Conservation (phyloP, 64 coral and sea anemone genomes). For the Stichodactyla mertensii region DNA sequence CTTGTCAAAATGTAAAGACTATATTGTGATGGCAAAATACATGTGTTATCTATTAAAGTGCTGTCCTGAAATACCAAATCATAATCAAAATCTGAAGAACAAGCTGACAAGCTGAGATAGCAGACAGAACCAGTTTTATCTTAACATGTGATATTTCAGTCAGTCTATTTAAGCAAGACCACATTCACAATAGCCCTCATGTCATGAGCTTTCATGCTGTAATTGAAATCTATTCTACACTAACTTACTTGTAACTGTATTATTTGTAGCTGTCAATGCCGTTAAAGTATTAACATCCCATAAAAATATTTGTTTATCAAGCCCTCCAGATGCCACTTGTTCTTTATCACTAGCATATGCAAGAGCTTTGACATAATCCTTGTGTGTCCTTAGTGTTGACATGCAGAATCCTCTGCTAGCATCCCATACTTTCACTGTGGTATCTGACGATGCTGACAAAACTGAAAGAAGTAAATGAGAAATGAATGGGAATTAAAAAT, state of each 20-base stretch:
- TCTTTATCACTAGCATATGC: constrained; percentile 89
- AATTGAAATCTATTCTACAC: not conserved
- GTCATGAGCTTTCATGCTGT: no score
- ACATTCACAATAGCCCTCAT: no score
- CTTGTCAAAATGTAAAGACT: no score
- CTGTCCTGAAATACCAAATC: no score
- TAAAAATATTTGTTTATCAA: constrained; percentile 93
- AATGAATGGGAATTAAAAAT: not conserved
- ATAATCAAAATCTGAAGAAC: no score
- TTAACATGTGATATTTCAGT: no score
- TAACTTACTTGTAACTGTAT: constrained; percentile 92
- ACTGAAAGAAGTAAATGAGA: constrained; percentile 20
- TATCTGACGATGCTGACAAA: constrained; percentile 91
- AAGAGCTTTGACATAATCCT: constrained; percentile 92
- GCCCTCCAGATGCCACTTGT: constrained; percentile 80
- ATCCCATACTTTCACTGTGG: constrained; percentile 95
- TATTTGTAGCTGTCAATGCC: constrained; percentile 93
- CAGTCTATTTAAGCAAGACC: no score
- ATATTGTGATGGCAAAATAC: no score
- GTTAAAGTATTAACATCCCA: constrained; percentile 99
- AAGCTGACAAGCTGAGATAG: no score
- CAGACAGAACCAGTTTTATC: no score
- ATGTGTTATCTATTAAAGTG: no score
- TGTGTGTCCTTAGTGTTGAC: constrained; percentile 88
- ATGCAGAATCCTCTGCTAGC: constrained; percentile 79